Base-by-base conservation (phyloP, 2,113 vertebrate genomes). In the Anolis sagrei region DNA sequence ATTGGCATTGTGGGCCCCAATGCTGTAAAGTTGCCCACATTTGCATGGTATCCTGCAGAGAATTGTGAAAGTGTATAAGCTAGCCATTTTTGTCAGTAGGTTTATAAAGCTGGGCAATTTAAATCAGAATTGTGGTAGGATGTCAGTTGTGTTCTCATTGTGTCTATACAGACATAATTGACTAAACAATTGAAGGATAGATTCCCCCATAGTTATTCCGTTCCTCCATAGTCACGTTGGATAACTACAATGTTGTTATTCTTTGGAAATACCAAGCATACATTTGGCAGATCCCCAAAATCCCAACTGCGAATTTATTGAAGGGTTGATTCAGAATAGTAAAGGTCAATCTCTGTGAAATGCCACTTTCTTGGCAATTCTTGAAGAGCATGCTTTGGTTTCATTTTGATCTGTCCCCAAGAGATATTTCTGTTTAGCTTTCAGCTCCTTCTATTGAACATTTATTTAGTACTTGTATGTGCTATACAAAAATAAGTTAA, bases 351-450 rank as follows among this genome's bases (percentile, higher is more conserved):
- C 51, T 58, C 62, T 77, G 66, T 61, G 76, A 78, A 78, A 85
- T 85, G 25, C 32, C 73, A 76, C 68, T 77, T 84, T 78, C 44
- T 70, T 85, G 76, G 76, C 64, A 78, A 58, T 70, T 85, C 76
- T 69, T 78, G 48, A 49, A 78, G 66, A 58, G 51, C 36, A 54
- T 58, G 44, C 7, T 29, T 39, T 34, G 7, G 4, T 78, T 85
- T 78, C 66, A 54, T 78, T 78, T 78, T 77, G 64, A 69, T 29
- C 48, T 58, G 4, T 78, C 18, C 83, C 32, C 75, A 69, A 78
- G 18, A 78, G 25, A 14, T 48, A 29, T 54, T 34, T 85, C 48
- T 64, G 9, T 48, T 83, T 70, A 54, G 39, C 18, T 76, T 85
- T 78, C 32, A 58, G 18, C 7, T 69, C 27, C 62, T 68, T 11